Evolutionary conservation across 2,888 invertebrate genomes (phyloP), one percentile per base, ranked within the genome.

Genomic region (Monochamus alternatus): DNA sequence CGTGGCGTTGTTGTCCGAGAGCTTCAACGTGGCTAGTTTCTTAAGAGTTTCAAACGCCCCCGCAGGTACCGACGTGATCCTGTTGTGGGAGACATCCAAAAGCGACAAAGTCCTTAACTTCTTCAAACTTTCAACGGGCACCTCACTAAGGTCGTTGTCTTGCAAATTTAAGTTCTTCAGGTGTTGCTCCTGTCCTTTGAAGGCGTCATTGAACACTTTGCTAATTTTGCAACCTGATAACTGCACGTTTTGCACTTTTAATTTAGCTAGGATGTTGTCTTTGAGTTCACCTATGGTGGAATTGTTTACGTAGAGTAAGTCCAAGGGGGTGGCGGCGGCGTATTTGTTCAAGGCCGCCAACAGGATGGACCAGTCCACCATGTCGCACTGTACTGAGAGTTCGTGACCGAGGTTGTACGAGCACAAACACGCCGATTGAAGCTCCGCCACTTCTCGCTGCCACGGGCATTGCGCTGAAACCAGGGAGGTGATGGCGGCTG

Each of bases 311-410:
- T 97, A 97, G 55, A 97, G 92, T 80, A 97, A 91, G 88, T 97
- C 97, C 81, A 97, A 91, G 67, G 93, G 91, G 72, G 92, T 93
- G 81, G 91, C 90, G 79, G 91, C 90, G 31, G 94, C 92, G 90
- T 93, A 93, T 83, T 92, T 92, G 86, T 94, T 92, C 87, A 95
- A 90, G 43, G 95, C 94, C 74, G 92, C 90, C 82, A 97, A 87
- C n/a, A 97, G 91, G 80, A 92, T 91, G 63, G 92, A 89, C 88
- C 95, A 96, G 85, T 96, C 94, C 75, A 96, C 96, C 92, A 95
- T 95, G 89, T 96, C 96, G 89, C 97, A 97, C 89, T 97, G 97
- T 80, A 97, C 95, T 47, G 96, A 96, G 12, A 97, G 90, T 87
- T 96, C 96, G 83, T 93, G 92, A 60, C 95, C 96, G 78, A 96